These are phyloP conservation scores for Malacosoma neustria DNA, from an alignment of 2,888 invertebrate genomes.

Conservation along the genomic window DNA sequence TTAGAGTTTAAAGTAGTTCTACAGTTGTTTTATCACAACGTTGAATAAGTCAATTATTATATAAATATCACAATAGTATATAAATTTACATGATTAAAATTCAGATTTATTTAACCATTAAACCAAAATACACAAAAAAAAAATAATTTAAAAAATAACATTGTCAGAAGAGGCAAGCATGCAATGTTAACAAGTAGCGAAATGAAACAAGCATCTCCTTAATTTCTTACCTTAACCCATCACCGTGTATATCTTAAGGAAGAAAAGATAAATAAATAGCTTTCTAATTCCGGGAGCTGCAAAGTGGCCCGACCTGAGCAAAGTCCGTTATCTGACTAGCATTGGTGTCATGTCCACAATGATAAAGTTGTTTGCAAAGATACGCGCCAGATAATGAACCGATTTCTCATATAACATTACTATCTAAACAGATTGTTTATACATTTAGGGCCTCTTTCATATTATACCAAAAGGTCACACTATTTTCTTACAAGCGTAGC, in stretches of 20 bases:
- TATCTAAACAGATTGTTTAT: not conserved
- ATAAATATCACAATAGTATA: too few species aligned
- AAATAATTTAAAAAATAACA: too few species aligned
- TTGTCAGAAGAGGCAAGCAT: too few species aligned
- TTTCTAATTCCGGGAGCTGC: constrained; percentile 17
- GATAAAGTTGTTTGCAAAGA: constrained; percentile 40
- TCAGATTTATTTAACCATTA: too few species aligned
- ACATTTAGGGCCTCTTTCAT: too few species aligned
- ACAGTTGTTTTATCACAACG: too few species aligned
- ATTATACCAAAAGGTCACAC: too few species aligned
- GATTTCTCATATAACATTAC: constrained; percentile 15
- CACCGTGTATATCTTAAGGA: constrained; percentile 43
- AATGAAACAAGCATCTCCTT: constrained; percentile 40
- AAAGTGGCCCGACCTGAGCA: constrained; percentile 22
- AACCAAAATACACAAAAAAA: too few species aligned
- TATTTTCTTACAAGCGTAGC: too few species aligned
- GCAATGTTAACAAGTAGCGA: constrained; percentile 24
- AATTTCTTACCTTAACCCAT: constrained; percentile 61
- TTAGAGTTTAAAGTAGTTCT: too few species aligned
- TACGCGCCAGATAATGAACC: constrained; percentile 23
- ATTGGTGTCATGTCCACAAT: constrained; percentile 13
- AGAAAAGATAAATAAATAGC: constrained; percentile 35
- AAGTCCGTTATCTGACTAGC: constrained; percentile 26
- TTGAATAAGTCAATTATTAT: too few species aligned
- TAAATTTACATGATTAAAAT: too few species aligned